These are phyloP conservation scores for Pelodytes ibericus DNA, from an alignment of 2,797 vertebrate genomes.

Conservation along the genomic window DNA sequence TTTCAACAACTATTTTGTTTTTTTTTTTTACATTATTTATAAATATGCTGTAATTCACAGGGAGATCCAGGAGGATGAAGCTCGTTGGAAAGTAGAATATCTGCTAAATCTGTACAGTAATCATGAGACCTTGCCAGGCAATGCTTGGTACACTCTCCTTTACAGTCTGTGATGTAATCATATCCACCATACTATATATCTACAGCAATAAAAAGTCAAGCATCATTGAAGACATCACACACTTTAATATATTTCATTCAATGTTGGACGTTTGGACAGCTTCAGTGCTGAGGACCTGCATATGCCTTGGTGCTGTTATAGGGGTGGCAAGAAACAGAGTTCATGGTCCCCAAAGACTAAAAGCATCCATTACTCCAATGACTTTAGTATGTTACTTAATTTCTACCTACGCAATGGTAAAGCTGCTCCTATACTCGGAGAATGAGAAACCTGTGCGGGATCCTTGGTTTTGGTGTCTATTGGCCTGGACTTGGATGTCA, in stretches of 20 bases:
- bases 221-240: constrained; percentile 75
- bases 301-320: constrained; percentile 83
- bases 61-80: neutral
- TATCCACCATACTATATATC: constrained; percentile 83
- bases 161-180: constrained; percentile 71
- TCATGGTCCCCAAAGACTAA: constrained; percentile 79
- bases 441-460: constrained; percentile 72
- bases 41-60: constrained; percentile 32
- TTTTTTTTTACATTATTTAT: too few species aligned
- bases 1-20: too few species aligned
- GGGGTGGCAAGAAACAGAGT: constrained; percentile 82
- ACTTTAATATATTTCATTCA: constrained; percentile 83
- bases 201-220: constrained; percentile 68
- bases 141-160: constrained; percentile 74
- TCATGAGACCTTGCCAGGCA: constrained; percentile 75
- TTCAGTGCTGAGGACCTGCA: constrained; percentile 77
- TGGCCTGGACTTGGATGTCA: constrained; percentile 84
- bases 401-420: constrained; percentile 81
- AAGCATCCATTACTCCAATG: constrained; percentile 66
- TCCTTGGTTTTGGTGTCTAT: constrained; percentile 86
- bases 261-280: constrained; percentile 86
- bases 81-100: neutral
- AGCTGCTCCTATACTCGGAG: constrained; percentile 89
- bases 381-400: constrained; percentile 76
- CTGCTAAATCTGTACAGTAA: rapidly evolving